Evolutionary conservation across 1,140 invertebrate genomes (phyloP), one percentile per base, ranked within the genome.

Genomic region (Diplogasteroides magnus): DNA sequence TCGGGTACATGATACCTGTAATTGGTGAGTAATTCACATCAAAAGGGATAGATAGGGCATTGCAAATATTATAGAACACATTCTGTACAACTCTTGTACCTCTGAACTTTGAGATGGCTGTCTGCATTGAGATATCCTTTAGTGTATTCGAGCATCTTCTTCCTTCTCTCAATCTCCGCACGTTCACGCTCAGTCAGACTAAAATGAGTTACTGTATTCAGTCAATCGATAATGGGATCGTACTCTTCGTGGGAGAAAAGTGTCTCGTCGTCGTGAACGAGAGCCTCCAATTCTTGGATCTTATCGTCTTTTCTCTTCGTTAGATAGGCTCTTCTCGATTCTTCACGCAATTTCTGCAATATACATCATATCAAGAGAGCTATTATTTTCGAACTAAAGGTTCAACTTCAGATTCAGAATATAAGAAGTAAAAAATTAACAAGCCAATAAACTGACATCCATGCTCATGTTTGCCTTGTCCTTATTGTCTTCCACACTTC

Each of bases 241-340:
- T 87, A 93, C 89, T 90, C 86, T 79, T 89, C 87, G 71, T 93
- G 91, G 31, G 90, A 89, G 85, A 98, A 98, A 1, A 97, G 86
- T 84, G 92, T 94, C 84, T 97, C 92, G 86, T 98, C 95, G 84
- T 98, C 96, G n/a, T 89, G 82, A 65, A 98, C 91, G 81, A 95
- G 93, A 26, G 89, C 90, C 86, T 97, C 94, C 48, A 98, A 85
- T 83, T 98, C 94, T n/a, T 89, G 87, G 55, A 98, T 87, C 86
- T 98, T 98, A 78, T 98, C 94, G 65, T 91, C 90, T 86, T 97
- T 94, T 64, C 96, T 87, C 84, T 97, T 98, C 75, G 91, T 90
- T 69, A 98, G 87, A 85, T 99, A 99, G 80, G 93, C 90, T 64
- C 93, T 86, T 32, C 96, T 88, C 0, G 94, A 97, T 83, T 97